phyloP scores from a whole-genome alignment of 2,888 invertebrate species.

The Sceliomorpha sp. region DNA sequence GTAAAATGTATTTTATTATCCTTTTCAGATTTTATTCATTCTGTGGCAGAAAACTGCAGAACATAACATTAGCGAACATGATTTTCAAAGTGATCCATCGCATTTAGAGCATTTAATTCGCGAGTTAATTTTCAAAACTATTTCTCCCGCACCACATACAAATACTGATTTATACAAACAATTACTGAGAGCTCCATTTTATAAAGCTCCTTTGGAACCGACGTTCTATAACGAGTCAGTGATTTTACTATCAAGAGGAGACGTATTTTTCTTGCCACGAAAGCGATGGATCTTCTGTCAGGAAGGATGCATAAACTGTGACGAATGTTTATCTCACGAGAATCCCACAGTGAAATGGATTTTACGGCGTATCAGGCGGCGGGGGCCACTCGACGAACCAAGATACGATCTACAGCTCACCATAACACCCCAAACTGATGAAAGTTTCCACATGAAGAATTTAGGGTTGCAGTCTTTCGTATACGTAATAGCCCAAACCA shows the following conservation, averaged over 20 bases:
- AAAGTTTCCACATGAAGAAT: slow-evolving; percentile 54
- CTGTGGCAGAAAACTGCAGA: neutral
- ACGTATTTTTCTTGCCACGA: slow-evolving; percentile 60
- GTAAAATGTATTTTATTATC: neutral
- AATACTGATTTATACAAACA: slow-evolving; percentile 63
- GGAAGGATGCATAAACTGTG: slow-evolving; percentile 32
- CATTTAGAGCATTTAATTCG: slow-evolving; percentile 68
- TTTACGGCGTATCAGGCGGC: slow-evolving; percentile 15
- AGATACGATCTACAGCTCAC: slow-evolving; percentile 69
- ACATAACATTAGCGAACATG: neutral
- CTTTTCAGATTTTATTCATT: slow-evolving; percentile 6
- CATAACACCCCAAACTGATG: slow-evolving; percentile 62
- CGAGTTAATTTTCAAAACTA: slow-evolving; percentile 69
- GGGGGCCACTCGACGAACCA: slow-evolving; percentile 1
- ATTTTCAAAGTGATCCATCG: slow-evolving; percentile 32
- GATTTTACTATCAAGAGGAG: slow-evolving; percentile 64
- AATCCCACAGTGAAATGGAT: slow-evolving; percentile 27
- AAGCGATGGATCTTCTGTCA: slow-evolving; percentile 60
- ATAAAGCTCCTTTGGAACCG: slow-evolving; percentile 56
- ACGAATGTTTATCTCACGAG: slow-evolving; percentile 20
- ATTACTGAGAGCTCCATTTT: slow-evolving; percentile 66
- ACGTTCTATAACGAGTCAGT: slow-evolving; percentile 28
- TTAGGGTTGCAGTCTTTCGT: slow-evolving; percentile 58
- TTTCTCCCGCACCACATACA: slow-evolving; percentile 59
- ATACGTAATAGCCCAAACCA: slow-evolving; percentile 57